Evolutionary conservation across 2,888 invertebrate species (phyloP), one percentile per base, ranked within the genome.

Genomic region (Dasysyrphus albostriatus): DNA sequence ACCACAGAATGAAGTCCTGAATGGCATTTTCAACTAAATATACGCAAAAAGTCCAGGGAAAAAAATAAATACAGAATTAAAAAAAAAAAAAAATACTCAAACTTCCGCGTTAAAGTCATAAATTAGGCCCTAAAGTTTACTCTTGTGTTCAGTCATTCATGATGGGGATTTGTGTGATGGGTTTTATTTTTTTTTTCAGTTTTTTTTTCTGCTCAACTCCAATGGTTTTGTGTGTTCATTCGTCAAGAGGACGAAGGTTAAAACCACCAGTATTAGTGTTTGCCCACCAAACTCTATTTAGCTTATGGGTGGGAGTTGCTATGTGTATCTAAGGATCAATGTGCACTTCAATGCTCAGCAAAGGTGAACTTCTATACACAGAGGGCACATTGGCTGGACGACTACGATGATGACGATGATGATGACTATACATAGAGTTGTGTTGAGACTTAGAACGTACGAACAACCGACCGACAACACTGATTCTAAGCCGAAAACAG

Each of bases 91-190:
- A 75, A 51, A 24, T 12, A 49, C 12, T 44, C 47, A 47, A 77
- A 76, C 81, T 85, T 85, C 85, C 82, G 83, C 83, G 87, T 78
- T 75, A 83, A 87, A 79, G 87, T 83, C 83, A 83, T 87, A 87
- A 87, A 87, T 87, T 83, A 83, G 87, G 75, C 75, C 75, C 83
- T 75, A 79, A 83, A 75, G 74, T 83, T 83, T 75, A 78, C 87
- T 75, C 87, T 56, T 87, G 78, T 70, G 87, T 78, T 74, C 87
- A 75, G 56, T 78, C 87, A 87, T 87, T 87, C 83, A 67, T 72
- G 78, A 61, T 72, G 78, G 58, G 74, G 51, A 79, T 83, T 87
- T 79, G 14, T 54, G 74, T 58, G 19, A 34, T 73, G 24, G 24
- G 69, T 75, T 63, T 67, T 74, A 16, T 24, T 58, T 56, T 69